Conservation (phyloP, 2,113 vertebrate genomes). For the Chrysochloris asiatica region DNA sequence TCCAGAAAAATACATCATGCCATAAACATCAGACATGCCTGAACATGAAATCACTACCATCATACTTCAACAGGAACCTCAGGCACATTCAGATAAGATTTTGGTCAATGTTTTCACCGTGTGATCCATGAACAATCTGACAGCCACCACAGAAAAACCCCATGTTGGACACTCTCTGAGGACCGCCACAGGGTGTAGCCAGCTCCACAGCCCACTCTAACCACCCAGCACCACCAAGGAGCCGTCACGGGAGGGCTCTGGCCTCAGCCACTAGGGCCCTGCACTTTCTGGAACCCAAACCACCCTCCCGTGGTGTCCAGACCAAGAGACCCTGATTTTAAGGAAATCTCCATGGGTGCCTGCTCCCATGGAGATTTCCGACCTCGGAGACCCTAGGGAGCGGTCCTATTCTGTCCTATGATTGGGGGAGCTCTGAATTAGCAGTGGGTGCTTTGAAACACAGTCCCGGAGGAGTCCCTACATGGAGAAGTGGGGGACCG, state of each 20-base stretch:
- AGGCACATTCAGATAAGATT: not conserved
- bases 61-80: not conserved
- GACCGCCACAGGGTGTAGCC: not conserved
- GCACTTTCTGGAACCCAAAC: no score
- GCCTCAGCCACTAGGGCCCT: accelerated
- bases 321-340: no score
- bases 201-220: not conserved
- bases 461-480: not conserved
- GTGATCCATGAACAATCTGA: accelerated
- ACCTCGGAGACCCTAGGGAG: no score
- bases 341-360: no score
- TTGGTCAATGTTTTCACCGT: not conserved
- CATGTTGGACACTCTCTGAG: not conserved
- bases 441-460: no score
- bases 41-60: not conserved
- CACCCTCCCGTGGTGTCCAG: not conserved
- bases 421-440: no score
- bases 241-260: no score
- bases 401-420: no score
- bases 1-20: not conserved
- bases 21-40: not conserved
- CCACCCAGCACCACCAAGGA: no score
- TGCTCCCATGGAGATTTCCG: no score
- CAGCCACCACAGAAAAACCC: no score
- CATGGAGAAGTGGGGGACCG: accelerated